Base-by-base conservation (phyloP, 30 jellyfish, hydroid and myxozoan genomes). In the Rhopilema esculentum region DNA sequence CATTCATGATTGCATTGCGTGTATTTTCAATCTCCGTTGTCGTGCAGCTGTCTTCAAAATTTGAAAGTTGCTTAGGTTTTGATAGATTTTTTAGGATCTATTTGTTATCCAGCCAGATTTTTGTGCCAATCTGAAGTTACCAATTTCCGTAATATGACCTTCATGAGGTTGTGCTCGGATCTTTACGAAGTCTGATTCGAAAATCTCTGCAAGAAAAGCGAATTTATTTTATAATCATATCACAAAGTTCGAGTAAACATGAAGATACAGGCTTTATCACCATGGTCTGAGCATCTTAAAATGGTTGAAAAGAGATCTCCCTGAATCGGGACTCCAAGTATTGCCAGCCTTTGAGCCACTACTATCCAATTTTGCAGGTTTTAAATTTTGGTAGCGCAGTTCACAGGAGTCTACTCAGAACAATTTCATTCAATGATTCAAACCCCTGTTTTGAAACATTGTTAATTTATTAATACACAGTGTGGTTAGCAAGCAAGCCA, bases 1-100 rank as follows among this genome's bases (percentile, higher is more conserved):
- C 93, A n/a, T 49, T 48, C 93, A 84, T 84, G 23, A 15, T n/a
- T n/a, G n/a, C n/a, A n/a, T n/a, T 33, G 1, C 25, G 52, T 15
- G 24, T 49, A 63, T 7, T 63, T 12, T 12, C 12, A 12, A 2
- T 12, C 57, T 40, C 6, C 57, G 12, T 40, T 12, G 9, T n/a
- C n/a, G n/a, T n/a, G n/a, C n/a, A n/a, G n/a, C n/a, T n/a, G n/a
- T n/a, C n/a, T n/a, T n/a, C n/a, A n/a, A n/a, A n/a, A n/a, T n/a
- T n/a, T n/a, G n/a, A n/a, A n/a, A n/a, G n/a, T n/a, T n/a, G n/a
- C n/a, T n/a, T n/a, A n/a, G n/a, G n/a, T n/a, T n/a, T n/a, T n/a
- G n/a, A n/a, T n/a, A n/a, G n/a, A n/a, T n/a, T n/a, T n/a, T n/a
- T n/a, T n/a, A n/a, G n/a, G n/a, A n/a, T n/a, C n/a, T n/a, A n/a